Evolutionary conservation across 2,797 vertebrate species (phyloP), one percentile per base, ranked within the genome.

Genomic region (Sparidentex hasta): DNA sequence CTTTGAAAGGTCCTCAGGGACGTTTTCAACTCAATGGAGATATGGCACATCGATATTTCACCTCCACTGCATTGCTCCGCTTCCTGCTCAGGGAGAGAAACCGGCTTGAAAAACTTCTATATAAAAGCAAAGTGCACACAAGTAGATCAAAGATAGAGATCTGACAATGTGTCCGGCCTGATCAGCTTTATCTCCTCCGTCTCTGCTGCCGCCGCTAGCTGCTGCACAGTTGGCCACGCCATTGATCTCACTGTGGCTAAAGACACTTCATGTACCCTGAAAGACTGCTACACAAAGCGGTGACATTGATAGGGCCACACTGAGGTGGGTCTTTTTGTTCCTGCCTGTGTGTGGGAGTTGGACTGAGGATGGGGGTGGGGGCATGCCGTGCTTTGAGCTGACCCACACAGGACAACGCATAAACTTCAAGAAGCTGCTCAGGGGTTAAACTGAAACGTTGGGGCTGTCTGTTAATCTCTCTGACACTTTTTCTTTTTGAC

Each of bases 261-360:
- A 94, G 93, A 93, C 94, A 93, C 93, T 94, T 94, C 94, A 94
- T 93, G 94, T 94, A 94, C 90, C 88, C 93, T 95, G 93, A 95
- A 94, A 93, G 94, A 91, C 79, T 71, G 92, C 90, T 64, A 65
- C 87, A 95, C 91, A 95, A 95, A 93, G 92, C 91, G 71, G 87
- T 93, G 95, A 95, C 93, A 96, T 92, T 95, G 95, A 95, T 94
- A 96, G 93, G 93, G 85, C 92, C 93, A 93, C 93, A 91, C 91
- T 65, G 94, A 94, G 93, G 94, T 95, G 92, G 93, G 90, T 93
- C 93, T 94, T 94, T 93, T 93, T 94, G 92, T 94, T 77, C 87
- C 79, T 88, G 91, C 71, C 90, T 95, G 93, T 93, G 93, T 92
- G 93, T 91, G 94, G 90, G 93, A 91, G 90, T 85, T 74, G 81